Percentiles rank a stretch among this genome's conserved stretches.
These are phyloP conservation scores for Anarrhichthys ocellatus DNA, from an alignment of 2,113 vertebrate species.

Conservation along the genomic window DNA sequence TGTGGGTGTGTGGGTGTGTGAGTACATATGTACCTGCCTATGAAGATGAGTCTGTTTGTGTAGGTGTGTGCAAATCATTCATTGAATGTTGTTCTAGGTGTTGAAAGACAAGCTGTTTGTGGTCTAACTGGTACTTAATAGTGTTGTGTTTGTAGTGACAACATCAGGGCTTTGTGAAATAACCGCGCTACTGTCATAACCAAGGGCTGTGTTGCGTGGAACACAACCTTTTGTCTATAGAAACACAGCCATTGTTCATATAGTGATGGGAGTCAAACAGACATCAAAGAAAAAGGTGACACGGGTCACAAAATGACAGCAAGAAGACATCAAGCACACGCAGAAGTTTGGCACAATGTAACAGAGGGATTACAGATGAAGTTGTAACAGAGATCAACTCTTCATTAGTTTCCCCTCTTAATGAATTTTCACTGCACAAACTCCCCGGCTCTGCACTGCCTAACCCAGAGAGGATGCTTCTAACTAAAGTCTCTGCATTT, in stretches of 20 bases:
- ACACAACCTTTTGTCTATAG: slow-evolving; percentile 50
- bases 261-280: slow-evolving; percentile 11
- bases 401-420: slow-evolving; percentile 55
- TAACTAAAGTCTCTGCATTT: slow-evolving; percentile 57
- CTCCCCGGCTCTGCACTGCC: slow-evolving; percentile 33
- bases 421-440: slow-evolving; percentile 44
- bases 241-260: slow-evolving; percentile 21
- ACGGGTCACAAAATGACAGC: slow-evolving; percentile 10
- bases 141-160: slow-evolving; percentile 55
- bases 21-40: slow-evolving; percentile 40
- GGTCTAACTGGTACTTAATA: slow-evolving; percentile 56
- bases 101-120: slow-evolving; percentile 54
- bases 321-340: slow-evolving; percentile 20
- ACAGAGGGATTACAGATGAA: slow-evolving; percentile 42
- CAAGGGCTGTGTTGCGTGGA: slow-evolving; percentile 16
- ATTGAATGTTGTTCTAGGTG: slow-evolving; percentile 43
- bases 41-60: slow-evolving; percentile 50
- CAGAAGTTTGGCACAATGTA: slow-evolving; percentile 20
- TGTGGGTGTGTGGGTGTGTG: slow-evolving; percentile 42
- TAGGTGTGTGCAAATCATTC: slow-evolving; percentile 50
- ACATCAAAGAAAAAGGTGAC: slow-evolving; percentile 29
- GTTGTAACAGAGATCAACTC: slow-evolving; percentile 42
- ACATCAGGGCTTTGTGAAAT: slow-evolving; percentile 34
- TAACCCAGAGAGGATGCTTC: slow-evolving; percentile 45
- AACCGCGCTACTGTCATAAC: slow-evolving; percentile 23